Conservation (phyloP, 2,113 vertebrate species). For the Gyps fulvus region DNA sequence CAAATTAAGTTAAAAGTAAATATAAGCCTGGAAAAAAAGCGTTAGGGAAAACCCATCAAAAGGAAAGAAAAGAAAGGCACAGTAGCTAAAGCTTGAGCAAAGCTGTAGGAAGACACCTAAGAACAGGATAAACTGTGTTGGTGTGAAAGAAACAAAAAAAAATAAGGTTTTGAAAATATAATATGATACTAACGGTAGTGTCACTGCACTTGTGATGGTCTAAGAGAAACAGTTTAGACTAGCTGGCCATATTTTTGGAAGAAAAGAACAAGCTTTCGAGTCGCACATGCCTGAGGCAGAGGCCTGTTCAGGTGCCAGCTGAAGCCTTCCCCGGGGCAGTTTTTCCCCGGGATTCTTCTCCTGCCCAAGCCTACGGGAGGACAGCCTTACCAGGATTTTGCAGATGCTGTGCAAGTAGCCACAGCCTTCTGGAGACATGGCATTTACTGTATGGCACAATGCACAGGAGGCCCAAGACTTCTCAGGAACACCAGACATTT, state of each 20-base stretch:
- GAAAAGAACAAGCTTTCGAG: neutral
- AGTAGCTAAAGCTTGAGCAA: neutral
- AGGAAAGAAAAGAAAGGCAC: neutral
- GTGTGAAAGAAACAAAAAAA: neutral
- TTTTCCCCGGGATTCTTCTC: neutral
- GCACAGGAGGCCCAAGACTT: neutral
- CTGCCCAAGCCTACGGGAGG: rapidly evolving
- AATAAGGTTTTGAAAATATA: neutral
- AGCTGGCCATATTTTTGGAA: neutral
- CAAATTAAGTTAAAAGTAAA: neutral
- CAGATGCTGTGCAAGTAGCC: neutral
- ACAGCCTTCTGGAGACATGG: neutral
- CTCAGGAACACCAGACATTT: neutral
- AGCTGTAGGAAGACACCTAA: neutral
- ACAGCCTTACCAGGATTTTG: neutral
- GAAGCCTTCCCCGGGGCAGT: neutral
- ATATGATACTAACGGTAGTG: neutral
- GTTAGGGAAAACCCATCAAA: neutral
- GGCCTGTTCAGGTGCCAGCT: neutral
- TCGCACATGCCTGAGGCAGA: neutral
- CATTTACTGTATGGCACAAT: rapidly evolving
- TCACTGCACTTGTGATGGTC: neutral
- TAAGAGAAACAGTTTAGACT: neutral
- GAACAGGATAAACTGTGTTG: neutral
- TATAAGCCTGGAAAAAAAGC: neutral